Percentiles rank a stretch among this genome's conserved stretches.
These are phyloP conservation scores for Amorpha juglandis DNA, from an alignment of 2,888 invertebrate genomes.

Conservation along the genomic window DNA sequence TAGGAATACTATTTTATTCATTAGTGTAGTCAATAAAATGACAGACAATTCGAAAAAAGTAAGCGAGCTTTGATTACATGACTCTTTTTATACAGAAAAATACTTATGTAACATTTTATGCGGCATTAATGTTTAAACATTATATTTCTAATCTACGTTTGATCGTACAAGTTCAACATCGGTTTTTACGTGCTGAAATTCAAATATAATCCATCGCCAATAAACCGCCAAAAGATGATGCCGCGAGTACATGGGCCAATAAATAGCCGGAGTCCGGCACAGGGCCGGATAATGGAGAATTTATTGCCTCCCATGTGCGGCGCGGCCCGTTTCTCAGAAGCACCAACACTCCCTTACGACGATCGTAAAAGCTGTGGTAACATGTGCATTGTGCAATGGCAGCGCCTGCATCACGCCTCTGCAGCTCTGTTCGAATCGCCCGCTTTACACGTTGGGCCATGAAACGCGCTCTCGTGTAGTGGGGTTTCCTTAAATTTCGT, in stretches of 20 bases:
- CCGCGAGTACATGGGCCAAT: constrained; percentile 44
- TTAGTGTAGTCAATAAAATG: too few species aligned
- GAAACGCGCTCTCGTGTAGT: constrained; percentile 4
- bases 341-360: constrained; percentile 70
- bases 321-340: constrained; percentile 74
- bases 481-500: too few species aligned
- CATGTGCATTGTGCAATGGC: constrained; percentile 79
- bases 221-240: constrained; percentile 41
- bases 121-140: background rate
- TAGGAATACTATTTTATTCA: too few species aligned
- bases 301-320: constrained; percentile 76
- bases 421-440: constrained; percentile 36
- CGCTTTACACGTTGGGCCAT: constrained; percentile 36
- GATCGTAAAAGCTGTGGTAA: constrained; percentile 79
- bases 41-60: too few species aligned
- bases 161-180: background rate
- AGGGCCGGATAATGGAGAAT: constrained; percentile 69
- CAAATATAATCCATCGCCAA: constrained; percentile 34
- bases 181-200: constrained; percentile 27
- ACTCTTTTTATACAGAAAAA: too few species aligned
- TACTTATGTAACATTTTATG: too few species aligned
- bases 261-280: constrained; percentile 44
- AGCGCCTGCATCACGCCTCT: constrained; percentile 50
- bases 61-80: too few species aligned
- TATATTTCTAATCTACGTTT: constrained; percentile 7